Percentiles rank a stretch among this genome's conserved stretches.
phyloP scores from a whole-genome alignment of 2,113 vertebrate genomes.

The Pseudorasbora parva region DNA sequence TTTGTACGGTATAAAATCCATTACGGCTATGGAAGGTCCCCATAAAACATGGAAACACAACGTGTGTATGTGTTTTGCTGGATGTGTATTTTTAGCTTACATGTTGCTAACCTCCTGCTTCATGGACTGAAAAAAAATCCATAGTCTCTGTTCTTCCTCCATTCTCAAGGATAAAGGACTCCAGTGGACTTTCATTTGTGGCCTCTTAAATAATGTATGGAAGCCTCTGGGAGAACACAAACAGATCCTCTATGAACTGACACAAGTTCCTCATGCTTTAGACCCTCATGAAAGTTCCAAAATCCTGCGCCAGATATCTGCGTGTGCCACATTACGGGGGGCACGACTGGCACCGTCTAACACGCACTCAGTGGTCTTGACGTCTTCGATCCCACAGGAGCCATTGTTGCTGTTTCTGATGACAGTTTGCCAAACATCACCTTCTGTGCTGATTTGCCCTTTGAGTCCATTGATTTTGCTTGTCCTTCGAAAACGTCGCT shows the following conservation, averaged over 20 bases:
- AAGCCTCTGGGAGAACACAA: slow-evolving; percentile 47
- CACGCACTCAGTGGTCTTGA: slow-evolving; percentile 31
- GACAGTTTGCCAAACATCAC: slow-evolving; percentile 39
- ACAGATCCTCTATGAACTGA: slow-evolving; percentile 37
- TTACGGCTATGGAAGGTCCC: too few relatives aligned
- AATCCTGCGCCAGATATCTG: slow-evolving; percentile 61
- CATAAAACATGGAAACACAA: too few relatives aligned
- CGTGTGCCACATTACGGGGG: slow-evolving; percentile 34
- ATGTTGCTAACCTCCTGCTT: slow-evolving; percentile 31
- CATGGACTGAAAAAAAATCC: slow-evolving; percentile 40
- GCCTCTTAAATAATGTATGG: slow-evolving; percentile 69
- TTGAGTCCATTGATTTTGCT: slow-evolving; percentile 5
- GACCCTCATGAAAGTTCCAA: slow-evolving; percentile 60
- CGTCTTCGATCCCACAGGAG: slow-evolving; percentile 2
- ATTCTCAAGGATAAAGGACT: slow-evolving; percentile 53
- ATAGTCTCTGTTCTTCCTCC: slow-evolving; percentile 41
- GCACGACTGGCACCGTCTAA: slow-evolving; percentile 37
- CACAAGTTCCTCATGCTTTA: slow-evolving; percentile 53
- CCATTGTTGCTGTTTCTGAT: neutral
- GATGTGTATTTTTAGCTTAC: slow-evolving; percentile 15
- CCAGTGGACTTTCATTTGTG: slow-evolving; percentile 56
- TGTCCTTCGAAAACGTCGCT: neutral
- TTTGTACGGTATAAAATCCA: too few relatives aligned
- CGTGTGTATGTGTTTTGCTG: slow-evolving; percentile 29
- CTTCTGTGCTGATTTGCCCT: slow-evolving; percentile 19